Conservation (phyloP, 1,140 invertebrate genomes). For the Batillaria attramentaria region DNA sequence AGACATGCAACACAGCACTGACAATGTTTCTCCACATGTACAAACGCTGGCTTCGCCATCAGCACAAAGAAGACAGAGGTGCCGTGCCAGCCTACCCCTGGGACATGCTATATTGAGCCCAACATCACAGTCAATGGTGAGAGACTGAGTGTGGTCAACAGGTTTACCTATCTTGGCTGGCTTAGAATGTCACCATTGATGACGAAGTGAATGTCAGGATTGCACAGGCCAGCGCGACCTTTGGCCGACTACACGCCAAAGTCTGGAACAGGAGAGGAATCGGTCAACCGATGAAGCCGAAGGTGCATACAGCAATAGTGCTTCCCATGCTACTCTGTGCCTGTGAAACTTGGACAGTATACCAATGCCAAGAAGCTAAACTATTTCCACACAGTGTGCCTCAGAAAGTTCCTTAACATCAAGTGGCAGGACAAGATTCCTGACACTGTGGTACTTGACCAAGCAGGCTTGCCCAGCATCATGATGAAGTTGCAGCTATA, state of each 20-base stretch:
- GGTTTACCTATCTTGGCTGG: too few species aligned
- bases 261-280: not conserved
- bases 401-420: not conserved
- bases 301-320: too few species aligned
- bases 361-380: too few species aligned
- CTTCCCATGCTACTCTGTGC: too few species aligned
- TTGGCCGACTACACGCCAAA: slow-evolving; percentile 10
- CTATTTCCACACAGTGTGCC: not conserved
- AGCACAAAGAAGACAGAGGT: not conserved
- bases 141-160: too few species aligned
- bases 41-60: not conserved
- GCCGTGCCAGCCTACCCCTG: too few species aligned
- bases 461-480: too few species aligned
- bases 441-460: not conserved
- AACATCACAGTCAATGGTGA: too few species aligned
- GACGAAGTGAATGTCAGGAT: not conserved
- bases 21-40: not conserved
- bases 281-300: not conserved
- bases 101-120: too few species aligned
- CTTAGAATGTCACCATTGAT: not conserved
- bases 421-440: not conserved
- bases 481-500: too few species aligned
- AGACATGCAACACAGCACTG: not conserved
- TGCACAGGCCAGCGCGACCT: slow-evolving; percentile 11
- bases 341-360: too few species aligned